Conservation (phyloP, 1,140 invertebrate genomes). For the Olivierus martensii region DNA sequence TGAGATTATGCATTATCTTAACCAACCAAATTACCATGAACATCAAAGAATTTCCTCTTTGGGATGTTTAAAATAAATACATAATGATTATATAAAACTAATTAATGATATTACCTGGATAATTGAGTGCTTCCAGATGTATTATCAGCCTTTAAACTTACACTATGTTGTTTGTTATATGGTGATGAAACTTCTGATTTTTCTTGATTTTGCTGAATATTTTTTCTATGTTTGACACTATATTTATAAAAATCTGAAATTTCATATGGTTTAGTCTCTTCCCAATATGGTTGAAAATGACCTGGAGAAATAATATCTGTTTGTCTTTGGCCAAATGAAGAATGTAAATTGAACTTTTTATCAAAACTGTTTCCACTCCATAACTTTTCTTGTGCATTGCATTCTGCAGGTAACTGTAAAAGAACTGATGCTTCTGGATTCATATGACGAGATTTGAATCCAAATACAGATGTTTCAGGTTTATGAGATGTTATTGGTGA, state of each 20-base stretch:
- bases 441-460: no score
- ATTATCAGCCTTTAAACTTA: background rate
- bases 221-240: conserved; percentile 72
- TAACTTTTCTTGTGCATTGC: background rate
- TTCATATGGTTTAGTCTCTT: conserved; percentile 90
- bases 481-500: conserved; percentile 26
- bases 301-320: conserved; percentile 36
- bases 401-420: conserved; percentile 1
- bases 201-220: background rate
- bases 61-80: no score
- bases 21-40: no score
- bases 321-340: background rate
- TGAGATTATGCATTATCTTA: no score
- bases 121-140: background rate
- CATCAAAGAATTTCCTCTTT: no score
- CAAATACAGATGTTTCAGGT: no score
- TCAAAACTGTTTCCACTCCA: background rate
- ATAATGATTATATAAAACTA: no score
- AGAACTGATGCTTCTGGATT: background rate
- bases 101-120: background rate
- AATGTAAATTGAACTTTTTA: no score
- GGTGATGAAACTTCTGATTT: background rate
- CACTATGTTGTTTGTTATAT: no score
- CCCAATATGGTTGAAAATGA: conserved; percentile 78
- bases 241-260: conserved; percentile 97